These are phyloP conservation scores for Cephalotes varians DNA, from an alignment of 2,888 invertebrate species.

Conservation along the genomic window DNA sequence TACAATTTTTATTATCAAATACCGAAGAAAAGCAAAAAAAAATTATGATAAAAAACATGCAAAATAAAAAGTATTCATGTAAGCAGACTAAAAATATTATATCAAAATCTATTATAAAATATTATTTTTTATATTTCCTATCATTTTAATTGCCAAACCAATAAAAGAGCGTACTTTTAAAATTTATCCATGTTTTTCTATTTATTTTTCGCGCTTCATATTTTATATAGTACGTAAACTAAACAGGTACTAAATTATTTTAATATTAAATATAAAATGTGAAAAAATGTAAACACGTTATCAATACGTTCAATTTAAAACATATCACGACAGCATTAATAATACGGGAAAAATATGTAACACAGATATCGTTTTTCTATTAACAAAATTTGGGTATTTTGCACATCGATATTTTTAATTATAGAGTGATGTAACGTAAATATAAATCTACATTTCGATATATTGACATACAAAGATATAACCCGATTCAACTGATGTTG, in stretches of 20 bases:
- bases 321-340: background rate
- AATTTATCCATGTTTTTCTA: constrained; percentile 7
- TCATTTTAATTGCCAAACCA: constrained; percentile 12
- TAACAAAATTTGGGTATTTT: constrained; percentile 29
- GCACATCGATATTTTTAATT: constrained; percentile 42
- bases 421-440: constrained; percentile 33
- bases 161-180: background rate
- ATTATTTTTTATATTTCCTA: constrained; percentile 5
- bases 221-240: background rate
- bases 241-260: constrained; percentile 34
- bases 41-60: background rate
- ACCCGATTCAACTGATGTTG: constrained; percentile 33
- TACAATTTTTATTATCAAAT: background rate
- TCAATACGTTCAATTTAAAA: constrained; percentile 13
- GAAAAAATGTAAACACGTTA: constrained; percentile 33
- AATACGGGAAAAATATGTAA: constrained; percentile 14
- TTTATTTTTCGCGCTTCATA: constrained; percentile 23
- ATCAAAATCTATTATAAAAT: constrained; percentile 6
- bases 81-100: background rate
- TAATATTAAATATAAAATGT: constrained; percentile 35
- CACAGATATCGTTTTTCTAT: background rate
- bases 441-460: constrained; percentile 33
- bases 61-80: background rate
- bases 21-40: background rate
- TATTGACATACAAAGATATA: constrained; percentile 46